Evolutionary conservation across 2,888 invertebrate genomes (phyloP).

Genomic region (Aporophyla lueneburgensis): DNA sequence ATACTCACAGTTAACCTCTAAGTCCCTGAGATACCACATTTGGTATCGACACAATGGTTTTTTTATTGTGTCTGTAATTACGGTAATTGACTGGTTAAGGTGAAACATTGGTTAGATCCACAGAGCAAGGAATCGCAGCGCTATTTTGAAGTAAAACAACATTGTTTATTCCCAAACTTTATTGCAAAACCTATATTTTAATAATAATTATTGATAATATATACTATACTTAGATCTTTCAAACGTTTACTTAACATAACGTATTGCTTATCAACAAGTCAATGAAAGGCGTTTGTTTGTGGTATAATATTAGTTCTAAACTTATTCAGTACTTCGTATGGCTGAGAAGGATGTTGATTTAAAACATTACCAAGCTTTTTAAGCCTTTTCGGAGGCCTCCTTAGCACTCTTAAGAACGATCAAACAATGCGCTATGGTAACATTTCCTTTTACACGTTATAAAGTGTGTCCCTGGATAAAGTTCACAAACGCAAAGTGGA

Average conservation of each 20-base stretch:
- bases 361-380: slow-evolving; percentile 32
- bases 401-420: neutral
- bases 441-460: neutral
- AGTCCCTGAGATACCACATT: too few relatives aligned
- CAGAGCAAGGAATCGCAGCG: neutral
- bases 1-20: neutral
- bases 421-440: neutral
- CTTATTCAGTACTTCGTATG: slow-evolving; percentile 48
- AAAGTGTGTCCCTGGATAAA: too few relatives aligned
- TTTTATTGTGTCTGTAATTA: too few relatives aligned
- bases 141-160: slow-evolving; percentile 30
- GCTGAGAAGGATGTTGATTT: slow-evolving; percentile 49
- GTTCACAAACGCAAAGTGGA: too few relatives aligned
- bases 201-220: slow-evolving; percentile 57
- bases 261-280: slow-evolving; percentile 54
- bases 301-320: slow-evolving; percentile 38
- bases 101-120: neutral
- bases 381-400: slow-evolving; percentile 8
- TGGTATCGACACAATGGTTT: too few relatives aligned
- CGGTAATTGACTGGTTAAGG: too few relatives aligned
- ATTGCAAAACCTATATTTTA: slow-evolving; percentile 79
- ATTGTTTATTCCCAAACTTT: slow-evolving; percentile 77
- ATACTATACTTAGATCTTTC: slow-evolving; percentile 49
- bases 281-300: slow-evolving; percentile 57
- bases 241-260: slow-evolving; percentile 56